Conservation (phyloP, 1,140 invertebrate genomes). For the Tetragnatha versicolor region DNA sequence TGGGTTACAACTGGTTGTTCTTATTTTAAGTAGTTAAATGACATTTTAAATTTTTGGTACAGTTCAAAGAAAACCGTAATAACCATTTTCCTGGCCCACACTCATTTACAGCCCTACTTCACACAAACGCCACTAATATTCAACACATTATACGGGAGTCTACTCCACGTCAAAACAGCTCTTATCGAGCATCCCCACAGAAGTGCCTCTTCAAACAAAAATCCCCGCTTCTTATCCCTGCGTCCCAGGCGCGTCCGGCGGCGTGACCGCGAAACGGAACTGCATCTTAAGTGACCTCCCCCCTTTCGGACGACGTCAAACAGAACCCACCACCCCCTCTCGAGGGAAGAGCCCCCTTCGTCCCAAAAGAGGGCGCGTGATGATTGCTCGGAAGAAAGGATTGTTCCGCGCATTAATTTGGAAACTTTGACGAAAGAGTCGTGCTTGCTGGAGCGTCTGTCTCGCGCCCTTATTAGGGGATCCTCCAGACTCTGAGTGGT, state of each 20-base stretch:
- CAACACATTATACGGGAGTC: too few relatives aligned
- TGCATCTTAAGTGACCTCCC: slow-evolving; percentile 32
- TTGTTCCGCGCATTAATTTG: slow-evolving; percentile 42
- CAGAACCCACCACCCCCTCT: background rate
- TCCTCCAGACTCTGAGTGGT: background rate
- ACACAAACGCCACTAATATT: too few relatives aligned
- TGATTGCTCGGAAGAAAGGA: slow-evolving; percentile 41
- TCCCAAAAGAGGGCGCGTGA: slow-evolving; percentile 17
- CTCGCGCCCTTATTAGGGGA: slow-evolving; percentile 14
- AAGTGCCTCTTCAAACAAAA: too few relatives aligned
- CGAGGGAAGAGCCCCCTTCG: background rate
- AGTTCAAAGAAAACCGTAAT: too few relatives aligned
- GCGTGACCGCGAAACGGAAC: slow-evolving; percentile 41
- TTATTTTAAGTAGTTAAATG: too few relatives aligned
- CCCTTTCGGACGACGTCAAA: slow-evolving; percentile 19
- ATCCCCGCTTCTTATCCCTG: background rate
- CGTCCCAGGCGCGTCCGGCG: background rate
- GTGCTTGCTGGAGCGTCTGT: slow-evolving; percentile 23
- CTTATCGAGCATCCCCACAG: too few relatives aligned
- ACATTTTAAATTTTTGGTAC: too few relatives aligned
- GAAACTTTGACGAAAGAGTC: slow-evolving; percentile 35
- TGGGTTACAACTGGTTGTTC: too few relatives aligned
- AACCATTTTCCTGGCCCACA: too few relatives aligned
- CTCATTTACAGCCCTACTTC: too few relatives aligned
- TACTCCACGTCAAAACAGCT: too few relatives aligned